Conservation (phyloP, 2,797 vertebrate species). For the Phylloscopus collybita region DNA sequence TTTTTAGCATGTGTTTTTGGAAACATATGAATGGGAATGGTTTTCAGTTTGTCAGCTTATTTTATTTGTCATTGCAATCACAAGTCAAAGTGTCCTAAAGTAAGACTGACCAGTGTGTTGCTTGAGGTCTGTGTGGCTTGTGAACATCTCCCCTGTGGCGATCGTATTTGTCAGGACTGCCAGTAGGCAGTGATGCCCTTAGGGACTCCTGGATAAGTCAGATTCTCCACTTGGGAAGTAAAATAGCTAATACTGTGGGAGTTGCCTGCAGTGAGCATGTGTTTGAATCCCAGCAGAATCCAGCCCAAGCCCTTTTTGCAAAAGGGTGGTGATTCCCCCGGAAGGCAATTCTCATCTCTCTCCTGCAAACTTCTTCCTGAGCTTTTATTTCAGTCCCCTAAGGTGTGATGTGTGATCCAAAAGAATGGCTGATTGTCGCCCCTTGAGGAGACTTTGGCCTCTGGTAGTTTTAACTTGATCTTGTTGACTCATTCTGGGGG, state of each 20-base stretch:
- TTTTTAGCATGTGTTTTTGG: constrained; percentile 6
- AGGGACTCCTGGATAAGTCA: background rate
- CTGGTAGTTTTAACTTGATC: background rate
- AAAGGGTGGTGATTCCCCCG: background rate
- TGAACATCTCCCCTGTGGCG: background rate
- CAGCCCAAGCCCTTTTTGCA: background rate
- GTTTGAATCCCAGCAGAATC: background rate
- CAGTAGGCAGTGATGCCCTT: background rate
- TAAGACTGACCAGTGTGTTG: background rate
- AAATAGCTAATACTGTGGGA: background rate
- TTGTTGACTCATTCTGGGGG: background rate
- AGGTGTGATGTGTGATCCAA: background rate
- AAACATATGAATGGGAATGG: background rate
- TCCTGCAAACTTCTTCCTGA: background rate
- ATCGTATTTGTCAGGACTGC: background rate
- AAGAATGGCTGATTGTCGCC: background rate
- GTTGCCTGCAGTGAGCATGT: background rate
- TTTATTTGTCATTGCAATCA: background rate
- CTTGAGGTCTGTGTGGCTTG: background rate
- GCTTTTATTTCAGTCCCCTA: background rate
- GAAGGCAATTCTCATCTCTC: background rate
- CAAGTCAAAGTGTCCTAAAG: background rate
- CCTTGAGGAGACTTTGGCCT: background rate
- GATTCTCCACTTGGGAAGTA: background rate
- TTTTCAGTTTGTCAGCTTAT: background rate